Base-by-base conservation (phyloP, 37 sponge, comb jelly and placozoan genomes). In the Halichondria panicea region DNA sequence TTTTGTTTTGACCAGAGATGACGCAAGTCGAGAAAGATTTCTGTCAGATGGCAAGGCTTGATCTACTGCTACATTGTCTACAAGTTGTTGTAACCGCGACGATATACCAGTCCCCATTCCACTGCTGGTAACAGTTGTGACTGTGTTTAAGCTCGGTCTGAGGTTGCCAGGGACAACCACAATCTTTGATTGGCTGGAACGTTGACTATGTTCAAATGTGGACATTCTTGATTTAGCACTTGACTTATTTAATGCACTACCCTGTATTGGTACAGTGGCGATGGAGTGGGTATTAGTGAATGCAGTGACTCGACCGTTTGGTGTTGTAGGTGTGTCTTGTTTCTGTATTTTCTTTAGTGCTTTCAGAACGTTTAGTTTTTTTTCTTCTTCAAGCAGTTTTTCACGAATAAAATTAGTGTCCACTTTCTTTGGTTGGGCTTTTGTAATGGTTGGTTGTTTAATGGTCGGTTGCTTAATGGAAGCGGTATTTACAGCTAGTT, bases 1-100 rank as follows among this genome's bases (percentile, higher is more conserved):
- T 28, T 42, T 34, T 30, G 53, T 3, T 18, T 7, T 59, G 22
- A 18, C 3, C 28, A 7, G 52, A 24, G 19, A 15, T 43, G 48
- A 1, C 2, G n/a, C 43, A 8, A 48, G 36, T 22, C 32, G 7
- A 9, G n/a, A 18, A 35, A 7, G 68, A 36, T 27, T 43, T 35
- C 4, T 61, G 19, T 12, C 36, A 12, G 67, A 68, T 31, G 22
- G 55, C 12, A 81, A 63, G 3, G 81, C 66, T 59, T 85, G 86
- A 55, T 85, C 86, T 21, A 85, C 86, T 57, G 78, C 86, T 11
- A 85, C 58, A 7, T 43, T 76, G 56, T 85, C 78, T 5, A 86
- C 86, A 9, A 86, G 18, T 61, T 86, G 79, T 41, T 86, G 79
- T 9, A 86, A 48, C n/a, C 86, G 65, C 4, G 74, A 67, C 25